Base-by-base conservation (phyloP, 2,797 vertebrate species). In the Rousettus madagascariensis region DNA sequence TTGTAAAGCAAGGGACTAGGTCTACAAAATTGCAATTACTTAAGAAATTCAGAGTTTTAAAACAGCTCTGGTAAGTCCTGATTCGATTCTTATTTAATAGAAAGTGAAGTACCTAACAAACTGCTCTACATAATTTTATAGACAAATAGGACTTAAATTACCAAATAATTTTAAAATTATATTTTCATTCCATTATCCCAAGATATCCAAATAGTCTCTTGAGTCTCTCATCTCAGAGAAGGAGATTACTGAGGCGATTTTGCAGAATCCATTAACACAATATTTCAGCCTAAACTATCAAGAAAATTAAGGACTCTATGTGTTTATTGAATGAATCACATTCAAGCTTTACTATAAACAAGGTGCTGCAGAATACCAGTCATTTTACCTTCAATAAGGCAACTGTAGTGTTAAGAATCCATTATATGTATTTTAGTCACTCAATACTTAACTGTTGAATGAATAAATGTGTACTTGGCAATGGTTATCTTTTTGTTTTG, bases 81-180 rank as follows among this genome's bases (percentile, higher is more conserved):
- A 92, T 66, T 88, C 88, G 95, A 96, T 86, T 94, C 24, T 90
- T 93, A 71, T 57, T 93, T 95, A 94, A 96, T n/a, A 78, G 72
- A 93, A 75, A 96, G 41, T 86, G 30, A 89, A 97, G 51, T 86
- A 63, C 86, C 66, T 66, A 43, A 79, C 26, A 97, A 86, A 80
- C 68, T 93, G 22, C 24, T 79, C 80, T 91, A 90, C 8, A 77
- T 87, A 77, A 72, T 86, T 91, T 92, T 82, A 80, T 46, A 92
- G 59, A 46, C 59, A 95, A 94, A 57, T 12, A 66, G 46, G 30
- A 87, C 17, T 85, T 84, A 95, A 95, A 95, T 90, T 85, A 85
- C 9, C 26, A 92, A 93, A 79, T 80, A 87, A 61, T 66, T 79
- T 77, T 51, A 17, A 91, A 91, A 87, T 82, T 88, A 86, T 69